Evolutionary conservation across 2,888 invertebrate genomes (phyloP).

Genomic region (Oscheius sp.): DNA sequence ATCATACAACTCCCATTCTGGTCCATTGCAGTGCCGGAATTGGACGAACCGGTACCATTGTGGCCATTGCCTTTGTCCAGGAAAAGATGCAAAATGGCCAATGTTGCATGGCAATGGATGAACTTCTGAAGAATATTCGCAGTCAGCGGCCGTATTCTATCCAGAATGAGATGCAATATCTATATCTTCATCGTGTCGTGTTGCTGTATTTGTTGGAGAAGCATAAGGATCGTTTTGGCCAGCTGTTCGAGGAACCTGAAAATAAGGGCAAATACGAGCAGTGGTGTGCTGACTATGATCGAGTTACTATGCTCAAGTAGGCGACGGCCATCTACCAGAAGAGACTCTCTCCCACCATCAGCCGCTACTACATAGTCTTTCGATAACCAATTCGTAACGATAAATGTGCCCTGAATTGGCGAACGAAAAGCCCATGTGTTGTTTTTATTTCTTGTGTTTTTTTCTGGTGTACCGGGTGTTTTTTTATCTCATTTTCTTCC

Average conservation of each 20-base stretch:
- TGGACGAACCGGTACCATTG: conserved; percentile 60
- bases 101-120: conserved; percentile 44
- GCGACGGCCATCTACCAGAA: neutral
- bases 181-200: conserved; percentile 65
- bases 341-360: neutral
- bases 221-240: conserved; percentile 41
- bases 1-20: conserved; percentile 52
- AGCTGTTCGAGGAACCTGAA: conserved; percentile 33
- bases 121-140: conserved; percentile 53
- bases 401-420: too few relatives aligned
- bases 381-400: too few relatives aligned
- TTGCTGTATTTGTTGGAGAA: conserved; percentile 60
- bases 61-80: conserved; percentile 59
- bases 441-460: too few relatives aligned
- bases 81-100: conserved; percentile 45
- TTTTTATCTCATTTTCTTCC: too few relatives aligned
- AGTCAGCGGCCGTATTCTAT: conserved; percentile 60
- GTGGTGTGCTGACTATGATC: conserved; percentile 52
- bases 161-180: conserved; percentile 58
- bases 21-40: conserved; percentile 65
- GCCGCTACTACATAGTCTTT: too few relatives aligned
- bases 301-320: neutral
- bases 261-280: conserved; percentile 46
- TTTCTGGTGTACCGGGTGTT: too few relatives aligned
- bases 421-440: too few relatives aligned